These are phyloP conservation scores for Rapana venosa DNA, from an alignment of 2,888 invertebrate genomes.

Conservation along the genomic window DNA sequence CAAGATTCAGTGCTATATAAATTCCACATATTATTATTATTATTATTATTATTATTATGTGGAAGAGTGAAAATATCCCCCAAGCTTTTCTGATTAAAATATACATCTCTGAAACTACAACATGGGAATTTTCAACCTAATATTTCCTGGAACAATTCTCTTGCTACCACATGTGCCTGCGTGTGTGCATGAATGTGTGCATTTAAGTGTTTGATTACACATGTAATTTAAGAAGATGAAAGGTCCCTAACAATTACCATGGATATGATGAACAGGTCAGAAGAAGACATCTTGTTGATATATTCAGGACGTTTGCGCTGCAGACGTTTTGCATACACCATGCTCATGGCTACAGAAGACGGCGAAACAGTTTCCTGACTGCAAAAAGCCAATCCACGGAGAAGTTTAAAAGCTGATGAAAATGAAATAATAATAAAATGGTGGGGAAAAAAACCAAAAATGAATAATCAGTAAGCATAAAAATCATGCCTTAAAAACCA, in stretches of 20 bases:
- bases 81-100: too few relatives aligned
- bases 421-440: background rate
- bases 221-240: background rate
- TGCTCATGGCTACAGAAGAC: conserved; percentile 93
- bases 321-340: conserved; percentile 94
- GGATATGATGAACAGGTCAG: conserved; percentile 95
- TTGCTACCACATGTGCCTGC: background rate
- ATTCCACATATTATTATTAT: too few relatives aligned
- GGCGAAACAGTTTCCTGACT: conserved; percentile 92
- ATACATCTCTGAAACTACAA: too few relatives aligned
- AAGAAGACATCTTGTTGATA: conserved; percentile 89
- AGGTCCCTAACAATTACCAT: conserved; percentile 83
- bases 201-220: too few relatives aligned
- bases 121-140: too few relatives aligned
- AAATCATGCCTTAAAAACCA: too few relatives aligned
- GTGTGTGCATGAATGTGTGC: background rate
- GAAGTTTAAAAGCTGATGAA: background rate
- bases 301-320: conserved; percentile 85
- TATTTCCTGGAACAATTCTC: too few relatives aligned
- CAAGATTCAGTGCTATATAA: too few relatives aligned
- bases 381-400: background rate
- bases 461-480: too few relatives aligned
- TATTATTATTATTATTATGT: too few relatives aligned
- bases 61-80: too few relatives aligned
- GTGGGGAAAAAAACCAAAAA: background rate